These are phyloP conservation scores for Hippocampus barbouri DNA, from an alignment of 2,113 vertebrate genomes.

Conservation along the genomic window DNA sequence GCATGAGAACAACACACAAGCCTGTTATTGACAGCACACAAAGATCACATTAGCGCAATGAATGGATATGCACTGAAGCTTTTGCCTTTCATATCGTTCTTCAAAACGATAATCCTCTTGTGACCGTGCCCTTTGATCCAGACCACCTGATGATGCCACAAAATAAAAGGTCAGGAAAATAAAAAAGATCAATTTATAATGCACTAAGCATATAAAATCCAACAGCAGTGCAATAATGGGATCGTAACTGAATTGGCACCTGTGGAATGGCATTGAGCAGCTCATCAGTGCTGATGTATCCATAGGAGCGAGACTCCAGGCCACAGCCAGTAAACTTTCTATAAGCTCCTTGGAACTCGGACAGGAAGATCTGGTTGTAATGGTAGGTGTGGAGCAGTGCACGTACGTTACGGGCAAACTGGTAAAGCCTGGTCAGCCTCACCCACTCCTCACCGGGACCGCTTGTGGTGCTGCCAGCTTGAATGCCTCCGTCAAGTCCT, in stretches of 20 bases:
- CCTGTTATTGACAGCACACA: not conserved
- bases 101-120: constrained; percentile 97
- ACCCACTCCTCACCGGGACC: constrained; percentile 73
- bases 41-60: not conserved
- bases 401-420: constrained; percentile 89
- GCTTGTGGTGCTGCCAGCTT: not conserved
- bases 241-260: constrained; percentile 61
- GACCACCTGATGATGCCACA: constrained; percentile 77
- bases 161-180: not conserved
- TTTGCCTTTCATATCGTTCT: constrained; percentile 98
- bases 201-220: not conserved
- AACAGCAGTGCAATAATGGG: not conserved
- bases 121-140: constrained; percentile 99
- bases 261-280: constrained; percentile 89
- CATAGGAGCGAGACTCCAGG: constrained; percentile 82
- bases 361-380: constrained; percentile 96
- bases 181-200: not conserved
- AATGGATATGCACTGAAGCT: not conserved
- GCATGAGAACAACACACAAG: constrained; percentile 6
- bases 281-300: constrained; percentile 83
- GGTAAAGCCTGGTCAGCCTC: constrained; percentile 85
- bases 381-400: constrained; percentile 94
- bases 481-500: constrained; percentile 46
- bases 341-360: constrained; percentile 86
- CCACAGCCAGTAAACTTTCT: constrained; percentile 83